These are phyloP conservation scores for Sander vitreus DNA, from an alignment of 2,113 vertebrate species.

Conservation along the genomic window DNA sequence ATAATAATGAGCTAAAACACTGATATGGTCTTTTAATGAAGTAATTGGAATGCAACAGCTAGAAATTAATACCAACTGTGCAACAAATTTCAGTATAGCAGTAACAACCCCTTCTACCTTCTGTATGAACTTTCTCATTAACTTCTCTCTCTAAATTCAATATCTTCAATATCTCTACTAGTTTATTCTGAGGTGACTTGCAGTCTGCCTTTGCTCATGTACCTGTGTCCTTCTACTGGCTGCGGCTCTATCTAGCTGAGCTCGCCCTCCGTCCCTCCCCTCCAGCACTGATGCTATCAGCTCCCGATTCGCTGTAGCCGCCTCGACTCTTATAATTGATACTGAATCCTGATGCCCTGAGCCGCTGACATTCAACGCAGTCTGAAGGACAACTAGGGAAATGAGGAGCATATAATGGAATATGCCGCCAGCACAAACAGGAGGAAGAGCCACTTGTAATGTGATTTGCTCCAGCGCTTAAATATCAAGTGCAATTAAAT, in stretches of 20 bases:
- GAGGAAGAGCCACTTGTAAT: conserved; percentile 69
- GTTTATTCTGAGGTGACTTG: conserved; percentile 38
- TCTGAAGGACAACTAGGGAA: conserved; percentile 85
- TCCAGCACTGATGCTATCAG: conserved; percentile 86
- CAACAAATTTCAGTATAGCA: conserved; percentile 3
- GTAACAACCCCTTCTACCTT: conserved; percentile 9
- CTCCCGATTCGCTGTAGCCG: conserved; percentile 83
- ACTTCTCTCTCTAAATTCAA: neutral
- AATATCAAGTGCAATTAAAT: conserved; percentile 82
- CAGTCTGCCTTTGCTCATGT: conserved; percentile 23
- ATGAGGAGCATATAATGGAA: conserved; percentile 73
- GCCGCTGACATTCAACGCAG: conserved; percentile 85
- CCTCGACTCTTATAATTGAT: conserved; percentile 87
- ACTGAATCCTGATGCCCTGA: conserved; percentile 77
- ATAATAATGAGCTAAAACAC: neutral
- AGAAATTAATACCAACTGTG: conserved; percentile 7
- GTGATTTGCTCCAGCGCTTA: conserved; percentile 70
- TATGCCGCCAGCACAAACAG: conserved; percentile 68
- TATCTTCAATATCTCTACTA: neutral
- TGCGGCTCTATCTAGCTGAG: conserved; percentile 7
- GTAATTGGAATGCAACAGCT: neutral
- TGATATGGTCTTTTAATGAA: neutral
- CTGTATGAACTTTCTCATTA: conserved; percentile 33
- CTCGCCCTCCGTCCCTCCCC: conserved; percentile 74
- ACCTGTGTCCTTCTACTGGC: conserved; percentile 60